Base-by-base conservation (phyloP, 2,797 vertebrate genomes). In the Girardinus metallicus region DNA sequence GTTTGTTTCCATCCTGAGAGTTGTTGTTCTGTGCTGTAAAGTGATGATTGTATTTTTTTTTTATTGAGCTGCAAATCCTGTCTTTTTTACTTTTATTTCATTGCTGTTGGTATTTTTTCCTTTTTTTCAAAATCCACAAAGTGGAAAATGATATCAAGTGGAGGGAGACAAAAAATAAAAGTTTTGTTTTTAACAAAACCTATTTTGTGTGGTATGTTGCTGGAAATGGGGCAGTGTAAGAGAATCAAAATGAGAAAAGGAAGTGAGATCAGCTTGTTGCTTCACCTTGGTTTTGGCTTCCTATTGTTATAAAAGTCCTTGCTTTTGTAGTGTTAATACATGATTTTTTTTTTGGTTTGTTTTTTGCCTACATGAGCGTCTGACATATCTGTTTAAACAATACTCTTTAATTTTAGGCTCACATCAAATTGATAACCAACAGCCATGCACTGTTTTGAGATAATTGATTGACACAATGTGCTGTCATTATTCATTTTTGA, bases 151-250 rank as follows among this genome's bases (percentile, higher is more conserved):
- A 89, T 91, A 91, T 92, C 83, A 93, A 94, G 91, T 89, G 89
- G 93, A 91, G 90, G 89, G 89, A 92, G 88, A 88, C 84, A 89
- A 92, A 94, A 88, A 76, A 94, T 94, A 96, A 92, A 84, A 85
- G 83, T 93, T 95, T 96, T 95, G 95, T 96, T 96, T 95, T 95
- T 95, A 96, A 94, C 91, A 93, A 70, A 93, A 80, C 29, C 71
- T 46, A 47, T 77, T 76, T 60, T 80, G 86, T 89, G 88, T 89
- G 88, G 62, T 88, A 92, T 92, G 83, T 91, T 90, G 80, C 78
- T 83, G 13, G 73, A 78, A 71, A 74, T 18, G 5, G 12, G 31
- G 29, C n/a, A 46, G 46, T 39, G 83, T 31, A 80, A 49, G 84
- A 44, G 81, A 86, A 90, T 85, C 72, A 74, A 90, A 78, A 79